phyloP scores from a whole-genome alignment of 2,113 vertebrate species.

The Mirza zaza region DNA sequence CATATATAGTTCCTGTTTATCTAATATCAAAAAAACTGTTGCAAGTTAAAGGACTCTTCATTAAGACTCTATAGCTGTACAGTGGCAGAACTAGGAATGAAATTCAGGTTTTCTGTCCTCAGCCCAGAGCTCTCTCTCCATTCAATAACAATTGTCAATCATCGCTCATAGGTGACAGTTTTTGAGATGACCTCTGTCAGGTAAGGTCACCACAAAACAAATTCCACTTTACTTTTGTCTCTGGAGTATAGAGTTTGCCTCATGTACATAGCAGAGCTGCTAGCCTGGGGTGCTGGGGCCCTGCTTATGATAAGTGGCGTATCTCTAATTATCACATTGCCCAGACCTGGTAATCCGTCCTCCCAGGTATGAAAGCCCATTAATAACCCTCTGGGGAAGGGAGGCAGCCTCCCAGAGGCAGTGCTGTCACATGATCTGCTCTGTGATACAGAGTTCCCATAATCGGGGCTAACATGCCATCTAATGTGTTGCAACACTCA shows the following conservation, averaged over 20 bases:
- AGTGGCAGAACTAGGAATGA: background rate
- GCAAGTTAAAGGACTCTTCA: background rate
- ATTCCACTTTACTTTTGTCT: background rate
- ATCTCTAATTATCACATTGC: slow-evolving; percentile 76
- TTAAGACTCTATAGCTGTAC: background rate
- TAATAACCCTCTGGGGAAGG: slow-evolving; percentile 73
- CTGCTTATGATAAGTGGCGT: slow-evolving; percentile 67
- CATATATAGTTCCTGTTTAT: background rate
- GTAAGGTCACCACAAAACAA: background rate
- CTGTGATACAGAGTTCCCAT: slow-evolving; percentile 54
- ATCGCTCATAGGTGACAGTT: background rate
- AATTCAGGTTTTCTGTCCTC: background rate
- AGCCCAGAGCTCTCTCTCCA: background rate
- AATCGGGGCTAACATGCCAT: slow-evolving; percentile 62
- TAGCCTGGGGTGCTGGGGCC: background rate
- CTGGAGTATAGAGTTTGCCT: slow-evolving; percentile 33
- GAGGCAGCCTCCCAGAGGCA: slow-evolving; percentile 44
- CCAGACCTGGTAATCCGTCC: slow-evolving; percentile 67
- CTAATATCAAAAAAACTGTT: background rate
- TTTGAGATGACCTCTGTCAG: background rate
- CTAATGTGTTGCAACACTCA: slow-evolving; percentile 66
- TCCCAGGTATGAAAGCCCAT: slow-evolving; percentile 74
- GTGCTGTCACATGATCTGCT: slow-evolving; percentile 49
- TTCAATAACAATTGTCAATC: background rate
- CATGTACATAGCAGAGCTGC: background rate